Percentiles rank a stretch among this genome's conserved stretches.
These are phyloP conservation scores for Rhynchonycteris naso DNA, from an alignment of 2,797 vertebrate species.

Conservation along the genomic window DNA sequence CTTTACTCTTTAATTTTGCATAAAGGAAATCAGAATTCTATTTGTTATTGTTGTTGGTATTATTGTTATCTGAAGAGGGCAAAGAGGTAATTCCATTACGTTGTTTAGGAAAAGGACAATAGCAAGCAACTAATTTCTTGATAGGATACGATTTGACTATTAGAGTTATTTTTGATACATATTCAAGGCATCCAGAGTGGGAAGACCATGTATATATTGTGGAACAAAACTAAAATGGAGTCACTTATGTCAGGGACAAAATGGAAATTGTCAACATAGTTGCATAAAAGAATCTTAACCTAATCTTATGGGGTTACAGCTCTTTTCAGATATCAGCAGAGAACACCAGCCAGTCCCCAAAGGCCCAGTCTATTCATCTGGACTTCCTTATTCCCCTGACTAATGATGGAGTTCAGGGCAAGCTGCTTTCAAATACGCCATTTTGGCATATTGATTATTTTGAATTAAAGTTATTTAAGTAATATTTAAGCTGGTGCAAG, in stretches of 20 bases:
- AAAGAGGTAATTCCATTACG: not conserved
- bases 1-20: conserved; percentile 59
- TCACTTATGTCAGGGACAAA: not conserved
- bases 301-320: not conserved
- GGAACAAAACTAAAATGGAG: not conserved
- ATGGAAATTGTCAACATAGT: not conserved
- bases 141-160: conserved; percentile 43
- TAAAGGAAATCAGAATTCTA: not conserved
- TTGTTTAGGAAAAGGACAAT: conserved; percentile 35
- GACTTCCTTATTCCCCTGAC: not conserved
- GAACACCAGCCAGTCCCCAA: not conserved
- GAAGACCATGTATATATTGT: not conserved
- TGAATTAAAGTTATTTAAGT: not conserved
- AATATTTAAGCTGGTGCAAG: not conserved
- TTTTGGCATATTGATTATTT: not conserved
- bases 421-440: not conserved
- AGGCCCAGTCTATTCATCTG: not conserved
- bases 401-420: not conserved
- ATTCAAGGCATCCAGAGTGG: not conserved
- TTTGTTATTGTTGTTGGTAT: not conserved
- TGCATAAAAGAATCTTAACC: not conserved
- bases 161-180: conserved; percentile 57
- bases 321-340: not conserved
- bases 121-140: not conserved
- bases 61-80: not conserved